Evolutionary conservation across 2,113 vertebrate species (phyloP).

Genomic region (Malurus elegans): DNA sequence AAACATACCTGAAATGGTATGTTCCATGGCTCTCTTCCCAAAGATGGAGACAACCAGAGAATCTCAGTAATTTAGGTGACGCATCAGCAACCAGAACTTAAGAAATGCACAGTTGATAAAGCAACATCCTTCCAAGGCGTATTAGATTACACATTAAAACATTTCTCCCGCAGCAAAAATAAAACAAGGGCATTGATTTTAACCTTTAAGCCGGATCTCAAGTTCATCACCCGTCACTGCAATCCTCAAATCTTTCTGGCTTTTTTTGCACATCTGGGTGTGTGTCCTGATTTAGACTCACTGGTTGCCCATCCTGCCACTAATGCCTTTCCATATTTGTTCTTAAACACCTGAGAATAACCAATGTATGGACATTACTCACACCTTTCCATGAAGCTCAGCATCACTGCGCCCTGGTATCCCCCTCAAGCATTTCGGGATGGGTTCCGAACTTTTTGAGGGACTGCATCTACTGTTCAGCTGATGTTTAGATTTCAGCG

Average conservation of each 20-base stretch:
- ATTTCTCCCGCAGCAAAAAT: neutral
- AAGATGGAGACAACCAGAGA: neutral
- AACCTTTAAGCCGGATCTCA: neutral
- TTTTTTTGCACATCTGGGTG: neutral
- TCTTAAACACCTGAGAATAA: neutral
- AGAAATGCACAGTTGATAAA: neutral
- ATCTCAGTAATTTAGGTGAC: neutral
- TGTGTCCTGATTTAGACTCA: neutral
- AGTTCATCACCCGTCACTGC: neutral
- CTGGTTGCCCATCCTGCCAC: neutral
- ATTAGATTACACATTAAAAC: neutral
- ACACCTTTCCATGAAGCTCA: neutral
- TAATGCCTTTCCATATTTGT: neutral
- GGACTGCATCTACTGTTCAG: conserved; percentile 19
- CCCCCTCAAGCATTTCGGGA: neutral
- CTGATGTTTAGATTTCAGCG: neutral
- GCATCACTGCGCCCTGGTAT: neutral
- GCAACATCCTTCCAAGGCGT: neutral
- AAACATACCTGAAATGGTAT: conserved; percentile 18
- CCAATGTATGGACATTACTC: neutral
- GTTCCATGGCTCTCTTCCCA: neutral
- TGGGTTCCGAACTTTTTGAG: neutral
- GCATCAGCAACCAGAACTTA: neutral
- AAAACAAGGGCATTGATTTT: neutral
- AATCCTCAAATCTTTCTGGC: neutral